Evolutionary conservation across 2,797 vertebrate genomes (phyloP).

Genomic region (Acrossocheilus fasciatus): DNA sequence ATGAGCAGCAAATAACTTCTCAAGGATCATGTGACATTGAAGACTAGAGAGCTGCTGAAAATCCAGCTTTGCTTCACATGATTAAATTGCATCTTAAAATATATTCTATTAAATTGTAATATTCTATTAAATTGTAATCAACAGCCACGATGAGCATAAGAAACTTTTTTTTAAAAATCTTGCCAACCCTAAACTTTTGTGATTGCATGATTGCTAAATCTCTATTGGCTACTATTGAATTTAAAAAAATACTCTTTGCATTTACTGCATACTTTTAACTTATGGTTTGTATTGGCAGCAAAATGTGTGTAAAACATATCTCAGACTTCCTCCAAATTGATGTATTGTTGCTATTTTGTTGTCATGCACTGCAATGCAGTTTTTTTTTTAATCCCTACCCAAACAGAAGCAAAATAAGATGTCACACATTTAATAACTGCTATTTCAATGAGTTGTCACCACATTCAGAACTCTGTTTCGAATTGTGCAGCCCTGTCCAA

Average conservation of each 20-base stretch:
- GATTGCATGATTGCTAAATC: background rate
- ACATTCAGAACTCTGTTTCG: background rate
- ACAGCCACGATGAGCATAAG: background rate
- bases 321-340: background rate
- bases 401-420: background rate
- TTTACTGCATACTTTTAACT: background rate
- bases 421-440: too few relatives aligned
- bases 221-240: background rate
- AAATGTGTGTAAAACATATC: background rate
- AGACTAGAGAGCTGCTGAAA: background rate
- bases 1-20: background rate
- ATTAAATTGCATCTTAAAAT: background rate
- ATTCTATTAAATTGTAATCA: background rate
- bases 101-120: background rate
- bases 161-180: background rate
- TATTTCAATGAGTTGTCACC: background rate
- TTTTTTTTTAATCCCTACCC: background rate
- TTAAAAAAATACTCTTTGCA: background rate
- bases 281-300: background rate
- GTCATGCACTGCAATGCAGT: background rate
- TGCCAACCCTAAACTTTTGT: background rate
- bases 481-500: background rate
- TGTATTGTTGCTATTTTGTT: background rate
- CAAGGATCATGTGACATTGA: background rate
- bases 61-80: background rate